Base-by-base conservation (phyloP, 2,888 invertebrate genomes). In the Ditula angustiorana region DNA sequence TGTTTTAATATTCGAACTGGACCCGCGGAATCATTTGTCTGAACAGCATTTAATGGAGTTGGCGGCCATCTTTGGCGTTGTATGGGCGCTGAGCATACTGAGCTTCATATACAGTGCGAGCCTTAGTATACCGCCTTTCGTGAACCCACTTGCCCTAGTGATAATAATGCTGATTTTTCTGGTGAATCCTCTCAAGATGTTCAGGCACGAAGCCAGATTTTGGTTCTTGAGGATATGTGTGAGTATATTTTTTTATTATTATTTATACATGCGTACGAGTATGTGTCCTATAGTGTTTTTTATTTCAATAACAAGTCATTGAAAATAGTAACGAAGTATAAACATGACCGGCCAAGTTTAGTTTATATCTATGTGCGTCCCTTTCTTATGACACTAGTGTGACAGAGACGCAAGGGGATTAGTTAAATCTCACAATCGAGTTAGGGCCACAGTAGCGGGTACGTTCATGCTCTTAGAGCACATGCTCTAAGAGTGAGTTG, bases 11-110 rank as follows among this genome's bases (percentile, higher is more conserved):
- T 99, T 99, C 87, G 99, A 99, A 83, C 92, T 99, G 76, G 99
- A 99, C 86, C 99, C 99, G 0, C 93, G 99, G 63, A 98, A 98
- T 86, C 98, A 99, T 86, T 91, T 98, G 0, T 97, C 97, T 0
- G 98, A 99, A 75, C 98, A 99, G 79, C 97, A 99, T 88, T 93
- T 99, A 41, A 98, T 99, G 95, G 99, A 99, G 86, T 87, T 98
- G 76, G 97, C 99, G 0, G 96, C 98, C 0, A 96, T 98, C 60
- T 97, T 99, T 69, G 98, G 98, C 5, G 98, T 99, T 0, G 95
- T 99, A 1, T 99, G 99, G 99, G 96, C 98, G 0, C 86, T 98
- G 2, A 98, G 98, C 81, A 95, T 99, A 73, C 89, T 99, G 28
- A 95, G 96, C 74, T 98, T 97, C 83, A 90, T 98, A 72, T 95